phyloP scores from a whole-genome alignment of 2,113 vertebrate species.

The Mungos mungo region DNA sequence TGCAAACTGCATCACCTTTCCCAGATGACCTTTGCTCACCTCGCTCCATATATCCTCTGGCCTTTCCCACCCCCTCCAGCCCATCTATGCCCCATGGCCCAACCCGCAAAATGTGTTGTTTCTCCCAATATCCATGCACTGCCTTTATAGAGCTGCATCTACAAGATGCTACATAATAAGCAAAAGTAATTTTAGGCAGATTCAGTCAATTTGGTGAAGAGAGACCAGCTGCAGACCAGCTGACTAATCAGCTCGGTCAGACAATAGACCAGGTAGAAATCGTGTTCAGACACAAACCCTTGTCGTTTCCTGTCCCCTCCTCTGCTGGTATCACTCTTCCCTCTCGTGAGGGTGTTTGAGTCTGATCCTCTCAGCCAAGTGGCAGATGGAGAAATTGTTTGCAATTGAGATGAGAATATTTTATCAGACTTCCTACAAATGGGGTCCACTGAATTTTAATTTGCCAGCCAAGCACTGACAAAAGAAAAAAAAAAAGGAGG shows the following conservation, averaged over 20 bases:
- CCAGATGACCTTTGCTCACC: neutral
- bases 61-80: neutral
- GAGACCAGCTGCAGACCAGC: neutral
- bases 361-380: constrained; percentile 66
- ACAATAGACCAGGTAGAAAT: neutral
- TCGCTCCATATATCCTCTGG: neutral
- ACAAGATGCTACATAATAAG: neutral
- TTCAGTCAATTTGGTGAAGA: neutral
- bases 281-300: neutral
- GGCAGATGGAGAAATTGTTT: constrained; percentile 78
- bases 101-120: neutral
- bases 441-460: constrained; percentile 65
- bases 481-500: neutral
- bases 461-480: constrained; percentile 59
- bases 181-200: neutral
- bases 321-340: neutral
- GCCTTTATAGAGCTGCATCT: neutral
- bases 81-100: neutral
- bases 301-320: neutral
- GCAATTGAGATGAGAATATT: constrained; percentile 72
- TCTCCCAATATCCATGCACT: neutral
- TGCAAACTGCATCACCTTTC: neutral
- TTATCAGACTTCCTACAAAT: constrained; percentile 78
- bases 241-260: neutral
- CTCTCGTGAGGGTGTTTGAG: constrained; percentile 41